Evolutionary conservation across 2,113 vertebrate genomes (phyloP).

Genomic region (Damaliscus lunatus): DNA sequence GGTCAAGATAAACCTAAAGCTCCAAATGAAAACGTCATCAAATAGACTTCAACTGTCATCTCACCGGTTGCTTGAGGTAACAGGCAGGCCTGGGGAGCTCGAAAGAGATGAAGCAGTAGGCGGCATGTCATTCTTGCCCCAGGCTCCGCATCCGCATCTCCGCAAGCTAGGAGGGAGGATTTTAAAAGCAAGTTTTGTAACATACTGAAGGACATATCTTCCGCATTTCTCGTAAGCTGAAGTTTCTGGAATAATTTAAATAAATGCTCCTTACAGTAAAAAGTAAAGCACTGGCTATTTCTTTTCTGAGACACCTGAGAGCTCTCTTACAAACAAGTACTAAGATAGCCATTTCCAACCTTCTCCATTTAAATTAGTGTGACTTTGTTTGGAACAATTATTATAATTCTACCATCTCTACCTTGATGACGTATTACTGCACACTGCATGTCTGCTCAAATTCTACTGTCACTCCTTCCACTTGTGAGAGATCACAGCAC

Average conservation of each 20-base stretch:
- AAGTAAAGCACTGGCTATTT: not conserved
- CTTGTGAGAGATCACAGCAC: not conserved
- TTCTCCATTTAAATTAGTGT: not conserved
- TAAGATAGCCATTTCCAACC: not conserved
- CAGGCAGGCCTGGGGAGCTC: slow-evolving; percentile 78
- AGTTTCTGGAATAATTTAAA: not conserved
- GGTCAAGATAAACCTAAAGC: not conserved
- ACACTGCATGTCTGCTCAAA: fast-evolving
- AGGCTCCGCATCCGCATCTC: slow-evolving; percentile 81
- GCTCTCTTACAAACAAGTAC: not conserved
- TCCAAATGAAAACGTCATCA: not conserved
- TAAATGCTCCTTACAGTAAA: not conserved
- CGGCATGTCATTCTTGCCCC: slow-evolving; percentile 83
- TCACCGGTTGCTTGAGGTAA: slow-evolving; percentile 74
- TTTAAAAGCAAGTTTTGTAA: not conserved
- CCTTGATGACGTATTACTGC: not conserved
- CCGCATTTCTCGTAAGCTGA: not conserved
- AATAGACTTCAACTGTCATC: not conserved
- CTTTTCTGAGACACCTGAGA: not conserved
- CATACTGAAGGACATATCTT: not conserved
- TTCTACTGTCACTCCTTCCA: not conserved
- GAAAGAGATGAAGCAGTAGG: slow-evolving; percentile 82
- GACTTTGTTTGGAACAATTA: not conserved
- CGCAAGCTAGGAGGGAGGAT: slow-evolving; percentile 73
- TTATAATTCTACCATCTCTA: too few species aligned